A percentile compares a stretch with the other conserved stretches of the same genome.
These are phyloP conservation scores for Laticauda colubrina DNA, from an alignment of 2,113 vertebrate genomes.

Conservation along the genomic window DNA sequence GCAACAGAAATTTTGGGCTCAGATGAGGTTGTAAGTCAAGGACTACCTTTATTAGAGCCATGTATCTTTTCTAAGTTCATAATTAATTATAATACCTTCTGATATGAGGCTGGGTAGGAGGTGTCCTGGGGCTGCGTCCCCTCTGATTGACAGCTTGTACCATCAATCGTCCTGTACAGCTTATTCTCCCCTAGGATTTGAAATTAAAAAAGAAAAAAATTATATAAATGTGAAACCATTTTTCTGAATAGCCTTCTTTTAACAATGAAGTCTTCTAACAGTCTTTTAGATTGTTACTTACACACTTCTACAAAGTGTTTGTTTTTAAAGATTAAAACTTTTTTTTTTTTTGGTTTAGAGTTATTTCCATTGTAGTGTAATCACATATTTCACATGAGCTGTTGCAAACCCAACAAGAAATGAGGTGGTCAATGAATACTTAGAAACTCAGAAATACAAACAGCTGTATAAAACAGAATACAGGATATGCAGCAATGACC, in stretches of 20 bases:
- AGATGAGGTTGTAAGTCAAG: background rate
- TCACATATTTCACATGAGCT: background rate
- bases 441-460: background rate
- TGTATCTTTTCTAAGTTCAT: background rate
- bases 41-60: background rate
- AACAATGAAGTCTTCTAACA: background rate
- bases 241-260: background rate
- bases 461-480: background rate
- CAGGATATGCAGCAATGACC: background rate
- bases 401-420: background rate
- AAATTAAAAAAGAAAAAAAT: background rate
- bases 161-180: constrained; percentile 96
- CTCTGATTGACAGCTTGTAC: constrained; percentile 97
- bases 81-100: constrained; percentile 79
- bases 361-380: background rate
- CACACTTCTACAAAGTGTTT: background rate
- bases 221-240: background rate
- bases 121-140: constrained; percentile 86
- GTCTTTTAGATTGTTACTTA: background rate
- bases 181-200: constrained; percentile 82
- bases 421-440: background rate
- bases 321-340: background rate
- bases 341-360: background rate
- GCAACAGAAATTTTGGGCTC: background rate
- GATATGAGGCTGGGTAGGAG: constrained; percentile 81